Percentiles rank a stretch among this genome's conserved stretches.
Conservation (phyloP, 2,888 invertebrate species). For the Amiota mariae region DNA sequence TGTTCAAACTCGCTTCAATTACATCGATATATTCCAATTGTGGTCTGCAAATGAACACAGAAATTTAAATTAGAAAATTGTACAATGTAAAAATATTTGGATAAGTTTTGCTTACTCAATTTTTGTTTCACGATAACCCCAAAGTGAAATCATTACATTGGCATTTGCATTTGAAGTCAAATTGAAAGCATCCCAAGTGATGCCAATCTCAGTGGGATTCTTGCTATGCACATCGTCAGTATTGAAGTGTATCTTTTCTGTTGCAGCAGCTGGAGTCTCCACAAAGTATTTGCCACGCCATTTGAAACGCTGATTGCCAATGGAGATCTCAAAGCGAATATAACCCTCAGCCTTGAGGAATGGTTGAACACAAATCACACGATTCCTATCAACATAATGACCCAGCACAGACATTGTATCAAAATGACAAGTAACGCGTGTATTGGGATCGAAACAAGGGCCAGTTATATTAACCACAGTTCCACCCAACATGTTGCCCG, state of each 20-base stretch:
- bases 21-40: conserved; percentile 87
- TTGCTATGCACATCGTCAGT: conserved; percentile 83
- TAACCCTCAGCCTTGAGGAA: conserved; percentile 90
- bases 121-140: conserved; percentile 91
- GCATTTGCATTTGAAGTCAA: conserved; percentile 87
- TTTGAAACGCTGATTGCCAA: conserved; percentile 87
- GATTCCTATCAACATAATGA: conserved; percentile 84
- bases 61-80: no score
- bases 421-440: conserved; percentile 87
- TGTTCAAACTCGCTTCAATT: conserved; percentile 79
- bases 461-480: conserved; percentile 97
- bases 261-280: conserved; percentile 91
- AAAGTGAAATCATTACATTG: conserved; percentile 86
- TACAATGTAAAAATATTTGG: neutral
- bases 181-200: conserved; percentile 89
- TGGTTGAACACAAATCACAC: conserved; percentile 93
- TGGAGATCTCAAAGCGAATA: conserved; percentile 88
- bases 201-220: conserved; percentile 82
- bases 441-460: conserved; percentile 87
- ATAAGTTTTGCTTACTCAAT: conserved; percentile 74
- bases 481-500: conserved; percentile 97
- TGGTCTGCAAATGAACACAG: conserved; percentile 74
- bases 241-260: conserved; percentile 88
- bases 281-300: conserved; percentile 94
- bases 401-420: conserved; percentile 87